A percentile compares a stretch with the other conserved stretches of the same genome.
Conservation (phyloP, 2,888 invertebrate genomes). For the Aelia acuminata region DNA sequence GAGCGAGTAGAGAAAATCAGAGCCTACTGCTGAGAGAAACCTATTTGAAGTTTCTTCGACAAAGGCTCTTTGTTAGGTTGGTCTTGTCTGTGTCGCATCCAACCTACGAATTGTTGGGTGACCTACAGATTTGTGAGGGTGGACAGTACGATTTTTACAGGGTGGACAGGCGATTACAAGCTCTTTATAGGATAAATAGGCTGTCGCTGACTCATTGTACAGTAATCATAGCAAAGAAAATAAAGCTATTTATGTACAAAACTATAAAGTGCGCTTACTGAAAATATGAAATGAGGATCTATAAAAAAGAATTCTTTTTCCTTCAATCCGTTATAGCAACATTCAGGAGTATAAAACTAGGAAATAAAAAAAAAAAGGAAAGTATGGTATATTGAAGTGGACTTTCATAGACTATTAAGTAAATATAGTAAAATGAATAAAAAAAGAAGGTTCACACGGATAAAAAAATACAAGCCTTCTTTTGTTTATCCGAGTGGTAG, state of each 20-base stretch:
- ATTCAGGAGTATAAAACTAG: no score
- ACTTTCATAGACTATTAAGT: not conserved
- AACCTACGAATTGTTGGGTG: not conserved
- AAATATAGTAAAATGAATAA: not conserved
- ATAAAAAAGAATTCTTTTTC: no score
- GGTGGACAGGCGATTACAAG: not conserved
- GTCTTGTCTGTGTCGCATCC: not conserved
- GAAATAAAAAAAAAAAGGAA: no score
- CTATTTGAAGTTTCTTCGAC: not conserved
- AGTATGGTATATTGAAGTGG: no score
- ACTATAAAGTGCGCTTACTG: no score
- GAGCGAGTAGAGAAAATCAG: constrained; percentile 1
- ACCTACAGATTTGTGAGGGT: not conserved
- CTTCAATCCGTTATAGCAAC: no score
- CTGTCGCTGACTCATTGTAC: not conserved
- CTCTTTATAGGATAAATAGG: not conserved
- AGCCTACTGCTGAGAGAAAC: constrained; percentile 20
- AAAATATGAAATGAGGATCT: no score
- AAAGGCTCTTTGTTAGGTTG: not conserved
- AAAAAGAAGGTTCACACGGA: no score
- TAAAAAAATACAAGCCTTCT: not conserved
- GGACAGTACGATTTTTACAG: not conserved
- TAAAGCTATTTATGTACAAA: not conserved
- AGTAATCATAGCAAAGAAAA: not conserved
- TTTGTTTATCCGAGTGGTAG: not conserved